A percentile compares a stretch with the other conserved stretches of the same genome.
Conservation (phyloP, 2,888 invertebrate genomes). For the Eilema griseolum region DNA sequence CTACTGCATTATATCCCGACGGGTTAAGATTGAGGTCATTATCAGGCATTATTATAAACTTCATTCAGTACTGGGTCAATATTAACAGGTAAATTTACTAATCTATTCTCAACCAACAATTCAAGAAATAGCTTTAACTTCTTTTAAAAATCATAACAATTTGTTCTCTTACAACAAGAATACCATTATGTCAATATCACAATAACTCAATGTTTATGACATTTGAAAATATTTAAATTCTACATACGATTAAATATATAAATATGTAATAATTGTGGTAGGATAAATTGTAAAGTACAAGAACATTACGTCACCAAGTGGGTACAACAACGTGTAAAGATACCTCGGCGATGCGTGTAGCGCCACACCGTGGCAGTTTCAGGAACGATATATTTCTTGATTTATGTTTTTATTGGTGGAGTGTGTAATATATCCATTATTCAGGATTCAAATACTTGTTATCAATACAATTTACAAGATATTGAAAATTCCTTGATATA, state of each 20-base stretch:
- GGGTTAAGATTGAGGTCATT: not conserved
- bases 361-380: conserved; percentile 36
- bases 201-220: not conserved
- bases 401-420: not conserved
- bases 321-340: not conserved
- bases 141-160: not conserved
- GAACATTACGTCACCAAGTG: not conserved
- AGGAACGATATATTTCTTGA: conserved; percentile 25
- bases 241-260: not conserved
- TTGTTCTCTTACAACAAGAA: not conserved
- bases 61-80: not conserved
- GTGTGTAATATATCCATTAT: not conserved
- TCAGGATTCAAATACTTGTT: too few relatives aligned
- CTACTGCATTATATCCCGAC: not conserved
- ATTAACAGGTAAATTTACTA: not conserved
- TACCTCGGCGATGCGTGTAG: conserved; percentile 17
- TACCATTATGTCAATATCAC: not conserved
- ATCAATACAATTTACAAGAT: not conserved
- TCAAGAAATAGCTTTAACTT: not conserved
- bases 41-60: not conserved
- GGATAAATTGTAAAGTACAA: not conserved
- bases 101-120: not conserved
- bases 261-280: not conserved
- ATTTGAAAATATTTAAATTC: not conserved
- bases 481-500: not conserved